Base-by-base conservation (phyloP, 2,797 vertebrate genomes). In the Sebastiscus albofasciatus region DNA sequence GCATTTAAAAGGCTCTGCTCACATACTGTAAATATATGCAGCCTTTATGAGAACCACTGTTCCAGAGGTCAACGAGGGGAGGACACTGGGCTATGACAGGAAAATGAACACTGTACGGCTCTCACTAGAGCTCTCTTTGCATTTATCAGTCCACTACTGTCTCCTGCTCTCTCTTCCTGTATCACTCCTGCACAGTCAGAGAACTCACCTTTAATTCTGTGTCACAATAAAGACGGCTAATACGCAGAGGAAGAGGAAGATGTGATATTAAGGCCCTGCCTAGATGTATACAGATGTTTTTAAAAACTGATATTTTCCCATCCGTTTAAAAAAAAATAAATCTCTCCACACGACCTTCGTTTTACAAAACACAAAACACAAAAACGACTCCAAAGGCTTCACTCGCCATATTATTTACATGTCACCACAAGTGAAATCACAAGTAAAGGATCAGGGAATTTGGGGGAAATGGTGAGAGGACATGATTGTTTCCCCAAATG, bases 11-110 rank as follows among this genome's bases (percentile, higher is more conserved):
- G 33, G 22, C 36, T 61, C 68, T 33, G 55, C 69, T 84, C 72
- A 78, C 68, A 86, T 16, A 36, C 62, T 75, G 68, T 81, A 81
- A 80, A 84, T 91, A 81, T 72, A 87, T 86, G 72, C 87, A 82
- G 81, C 12, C 27, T 73, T 78, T 84, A 79, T 75, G 71, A 84
- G 77, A 61, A 55, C 22, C 20, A 27, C 14, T 67, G 74, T 81
- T 86, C 66, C 73, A 84, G 60, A 76, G 86, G 77, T 87, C 86
- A 87, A 74, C 2, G 42, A 62, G 60, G 69, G 54, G 56, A 54
- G 77, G 71, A 77, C 58, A 49, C 27, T 34, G 39, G 70, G 77
- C 79, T 75, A 81, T 56, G 7, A 70, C 24, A 54, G 64, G 56
- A 68, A 77, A 85, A 86, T 71, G 8, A 85, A 82, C 72, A 67